These are phyloP conservation scores for Ataeniobius toweri DNA, from an alignment of 2,797 vertebrate genomes.

Conservation along the genomic window DNA sequence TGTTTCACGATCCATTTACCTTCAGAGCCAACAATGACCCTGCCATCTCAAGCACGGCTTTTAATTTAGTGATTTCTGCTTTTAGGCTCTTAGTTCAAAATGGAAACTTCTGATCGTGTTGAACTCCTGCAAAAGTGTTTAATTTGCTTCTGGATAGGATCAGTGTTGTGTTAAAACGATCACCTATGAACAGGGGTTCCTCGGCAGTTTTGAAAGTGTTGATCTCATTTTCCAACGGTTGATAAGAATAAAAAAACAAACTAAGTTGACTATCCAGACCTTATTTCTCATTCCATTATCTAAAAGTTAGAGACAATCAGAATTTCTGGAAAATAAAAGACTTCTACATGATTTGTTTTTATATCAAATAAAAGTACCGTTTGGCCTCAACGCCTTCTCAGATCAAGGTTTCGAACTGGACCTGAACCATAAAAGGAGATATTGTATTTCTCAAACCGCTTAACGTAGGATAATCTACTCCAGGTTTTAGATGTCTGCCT, in stretches of 20 bases:
- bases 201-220: background rate
- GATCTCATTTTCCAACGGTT: background rate
- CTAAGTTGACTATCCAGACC: background rate
- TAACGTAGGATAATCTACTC: background rate
- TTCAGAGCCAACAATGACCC: slow-evolving; percentile 57
- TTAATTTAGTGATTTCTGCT: slow-evolving; percentile 51
- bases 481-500: background rate
- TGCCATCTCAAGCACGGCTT: slow-evolving; percentile 47
- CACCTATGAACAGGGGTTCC: background rate
- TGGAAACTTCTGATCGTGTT: slow-evolving; percentile 32
- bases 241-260: background rate
- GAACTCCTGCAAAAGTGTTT: slow-evolving; percentile 37
- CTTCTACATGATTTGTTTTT: background rate
- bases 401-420: background rate
- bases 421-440: background rate
- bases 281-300: background rate
- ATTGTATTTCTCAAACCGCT: background rate
- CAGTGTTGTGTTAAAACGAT: slow-evolving; percentile 30
- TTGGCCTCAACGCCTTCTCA: background rate
- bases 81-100: slow-evolving; percentile 41
- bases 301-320: background rate
- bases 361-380: background rate
- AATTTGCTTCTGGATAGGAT: slow-evolving; percentile 34
- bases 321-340: background rate
- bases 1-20: slow-evolving; percentile 58